Conservation (phyloP, 1,140 invertebrate species). For the Saxidomus purpurata region DNA sequence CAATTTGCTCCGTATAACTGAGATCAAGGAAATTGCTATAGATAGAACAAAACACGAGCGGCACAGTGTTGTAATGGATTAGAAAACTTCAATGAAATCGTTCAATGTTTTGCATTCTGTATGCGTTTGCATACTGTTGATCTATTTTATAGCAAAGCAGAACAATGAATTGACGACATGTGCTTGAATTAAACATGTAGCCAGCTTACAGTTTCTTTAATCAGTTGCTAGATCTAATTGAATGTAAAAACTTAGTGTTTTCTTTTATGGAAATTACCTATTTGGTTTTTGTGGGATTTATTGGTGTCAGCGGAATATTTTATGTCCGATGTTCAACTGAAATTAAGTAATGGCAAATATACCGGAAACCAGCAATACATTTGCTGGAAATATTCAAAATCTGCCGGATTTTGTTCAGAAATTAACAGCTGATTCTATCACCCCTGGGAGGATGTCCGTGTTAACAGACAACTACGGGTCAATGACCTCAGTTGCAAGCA, state of each 20-base stretch:
- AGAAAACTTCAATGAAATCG: not conserved
- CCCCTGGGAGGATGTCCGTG: slow-evolving; percentile 57
- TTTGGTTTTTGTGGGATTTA: not conserved
- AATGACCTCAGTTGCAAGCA: not conserved
- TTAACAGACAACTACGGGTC: slow-evolving; percentile 45
- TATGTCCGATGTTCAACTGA: not conserved
- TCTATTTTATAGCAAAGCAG: not conserved
- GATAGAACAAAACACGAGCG: slow-evolving; percentile 25
- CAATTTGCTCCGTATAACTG: not conserved
- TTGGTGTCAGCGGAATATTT: not conserved
- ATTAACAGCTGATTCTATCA: slow-evolving; percentile 63
- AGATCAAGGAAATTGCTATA: not conserved
- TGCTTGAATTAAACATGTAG: not conserved
- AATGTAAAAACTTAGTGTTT: not conserved
- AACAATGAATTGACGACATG: not conserved
- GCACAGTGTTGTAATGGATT: not conserved
- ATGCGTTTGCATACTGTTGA: not conserved
- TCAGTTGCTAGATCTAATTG: not conserved
- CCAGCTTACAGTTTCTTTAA: not conserved
- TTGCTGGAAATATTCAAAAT: slow-evolving; percentile 22
- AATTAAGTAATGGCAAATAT: slow-evolving; percentile 40
- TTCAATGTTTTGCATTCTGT: not conserved
- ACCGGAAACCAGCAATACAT: not conserved
- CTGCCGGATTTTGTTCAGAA: slow-evolving; percentile 59
- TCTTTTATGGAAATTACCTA: slow-evolving; percentile 3